These are phyloP conservation scores for Hyphantria cunea DNA, from an alignment of 1,140 invertebrate species.

Conservation along the genomic window DNA sequence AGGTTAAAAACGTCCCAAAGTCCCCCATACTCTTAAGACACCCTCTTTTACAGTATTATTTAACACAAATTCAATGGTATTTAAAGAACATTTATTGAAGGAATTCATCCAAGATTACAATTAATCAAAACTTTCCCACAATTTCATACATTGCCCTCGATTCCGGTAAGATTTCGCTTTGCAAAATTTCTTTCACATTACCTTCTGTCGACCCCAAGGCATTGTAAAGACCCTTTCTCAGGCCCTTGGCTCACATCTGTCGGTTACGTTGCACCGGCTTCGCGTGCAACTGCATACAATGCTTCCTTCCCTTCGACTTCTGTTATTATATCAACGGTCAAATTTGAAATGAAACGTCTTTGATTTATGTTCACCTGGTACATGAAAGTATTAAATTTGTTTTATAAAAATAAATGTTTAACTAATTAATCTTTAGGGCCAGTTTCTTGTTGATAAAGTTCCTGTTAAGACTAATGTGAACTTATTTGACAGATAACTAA, in stretches of 20 bases:
- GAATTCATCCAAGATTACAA: neutral
- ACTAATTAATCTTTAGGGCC: no score
- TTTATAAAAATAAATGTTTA: neutral
- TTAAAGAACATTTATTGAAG: slow-evolving; percentile 8
- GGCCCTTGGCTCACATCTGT: slow-evolving; percentile 50
- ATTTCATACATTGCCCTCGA: slow-evolving; percentile 40
- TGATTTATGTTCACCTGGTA: slow-evolving; percentile 20
- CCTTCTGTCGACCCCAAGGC: slow-evolving; percentile 47
- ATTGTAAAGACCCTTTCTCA: slow-evolving; percentile 53
- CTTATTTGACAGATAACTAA: no score
- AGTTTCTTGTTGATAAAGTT: no score
- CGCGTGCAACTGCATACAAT: slow-evolving; percentile 33
- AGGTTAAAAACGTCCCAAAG: no score
- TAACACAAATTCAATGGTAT: slow-evolving; percentile 12
- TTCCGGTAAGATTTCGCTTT: slow-evolving; percentile 46
- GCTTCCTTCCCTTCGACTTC: slow-evolving; percentile 36
- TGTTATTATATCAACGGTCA: slow-evolving; percentile 47
- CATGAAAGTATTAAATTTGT: neutral
- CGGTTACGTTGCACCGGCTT: slow-evolving; percentile 51
- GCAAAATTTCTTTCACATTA: slow-evolving; percentile 54
- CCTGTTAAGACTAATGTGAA: no score
- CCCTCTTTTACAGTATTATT: neutral
- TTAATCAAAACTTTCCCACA: slow-evolving; percentile 41
- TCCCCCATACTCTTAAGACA: no score
- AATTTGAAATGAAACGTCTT: slow-evolving; percentile 18